Percentiles rank a stretch among this genome's conserved stretches.
Evolutionary conservation across 2,797 vertebrate species (phyloP).

Genomic region (Synaphobranchus kaupii): DNA sequence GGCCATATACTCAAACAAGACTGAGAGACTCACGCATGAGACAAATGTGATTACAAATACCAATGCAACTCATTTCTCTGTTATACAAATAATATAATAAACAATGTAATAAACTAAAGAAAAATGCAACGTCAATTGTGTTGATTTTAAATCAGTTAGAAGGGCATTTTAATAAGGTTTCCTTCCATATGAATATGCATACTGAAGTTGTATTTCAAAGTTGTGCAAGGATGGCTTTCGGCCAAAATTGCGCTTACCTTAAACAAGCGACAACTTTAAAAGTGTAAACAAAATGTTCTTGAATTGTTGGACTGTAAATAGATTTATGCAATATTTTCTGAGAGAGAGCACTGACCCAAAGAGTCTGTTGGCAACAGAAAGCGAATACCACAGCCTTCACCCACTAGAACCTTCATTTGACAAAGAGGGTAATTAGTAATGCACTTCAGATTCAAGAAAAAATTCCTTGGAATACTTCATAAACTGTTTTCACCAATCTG

Average conservation of each 20-base stretch:
- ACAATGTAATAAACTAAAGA: neutral
- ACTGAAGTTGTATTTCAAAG: neutral
- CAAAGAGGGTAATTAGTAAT: slow-evolving; percentile 59
- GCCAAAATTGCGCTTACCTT: slow-evolving; percentile 12
- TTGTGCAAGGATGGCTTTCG: neutral
- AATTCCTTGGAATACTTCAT: slow-evolving; percentile 53
- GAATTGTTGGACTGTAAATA: slow-evolving; percentile 25
- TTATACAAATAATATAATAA: neutral
- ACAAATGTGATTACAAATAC: neutral
- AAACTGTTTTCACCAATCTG: slow-evolving; percentile 50
- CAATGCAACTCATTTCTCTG: neutral
- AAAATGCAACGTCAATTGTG: neutral
- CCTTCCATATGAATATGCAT: neutral
- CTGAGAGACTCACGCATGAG: slow-evolving; percentile 23
- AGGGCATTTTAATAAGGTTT: neutral
- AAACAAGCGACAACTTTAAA: slow-evolving; percentile 14
- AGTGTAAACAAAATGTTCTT: slow-evolving; percentile 7
- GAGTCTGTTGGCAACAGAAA: slow-evolving; percentile 50
- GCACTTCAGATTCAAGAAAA: slow-evolving; percentile 54
- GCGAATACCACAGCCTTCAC: slow-evolving; percentile 58
- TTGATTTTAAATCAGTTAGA: neutral
- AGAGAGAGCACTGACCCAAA: slow-evolving; percentile 52
- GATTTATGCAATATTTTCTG: slow-evolving; percentile 47
- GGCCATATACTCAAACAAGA: neutral
- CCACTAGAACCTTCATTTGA: slow-evolving; percentile 50